Evolutionary conservation across 2,797 vertebrate species (phyloP).

Genomic region (Pelodytes ibericus): DNA sequence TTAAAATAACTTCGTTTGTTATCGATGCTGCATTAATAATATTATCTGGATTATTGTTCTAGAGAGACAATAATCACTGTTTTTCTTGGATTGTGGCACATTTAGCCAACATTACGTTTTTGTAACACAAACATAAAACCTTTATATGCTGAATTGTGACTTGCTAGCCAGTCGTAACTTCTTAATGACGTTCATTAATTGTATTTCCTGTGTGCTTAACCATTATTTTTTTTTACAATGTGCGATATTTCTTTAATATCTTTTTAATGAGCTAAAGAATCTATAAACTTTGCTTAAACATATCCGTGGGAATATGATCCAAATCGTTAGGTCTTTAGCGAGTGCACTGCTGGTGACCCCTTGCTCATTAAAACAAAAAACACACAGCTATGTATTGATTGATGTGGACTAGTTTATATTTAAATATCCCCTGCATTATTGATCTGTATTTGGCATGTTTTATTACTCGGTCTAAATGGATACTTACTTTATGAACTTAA

Average conservation of each 20-base stretch:
- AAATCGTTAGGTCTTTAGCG: neutral
- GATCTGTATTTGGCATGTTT: conserved; percentile 25
- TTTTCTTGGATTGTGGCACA: no score
- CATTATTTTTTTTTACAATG: conserved; percentile 12
- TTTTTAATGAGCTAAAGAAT: conserved; percentile 32
- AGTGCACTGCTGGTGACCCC: neutral
- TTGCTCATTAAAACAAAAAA: conserved; percentile 31
- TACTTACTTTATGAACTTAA: conserved; percentile 37
- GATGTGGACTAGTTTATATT: conserved; percentile 35
- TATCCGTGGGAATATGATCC: conserved; percentile 11
- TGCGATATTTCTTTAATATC: conserved; percentile 19
- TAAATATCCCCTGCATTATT: conserved; percentile 41
- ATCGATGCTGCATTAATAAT: no score
- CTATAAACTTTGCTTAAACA: neutral
- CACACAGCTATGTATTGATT: conserved; percentile 42
- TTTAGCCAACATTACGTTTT: no score
- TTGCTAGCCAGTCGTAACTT: neutral
- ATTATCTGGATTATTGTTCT: no score
- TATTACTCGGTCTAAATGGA: conserved; percentile 39
- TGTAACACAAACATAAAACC: no score
- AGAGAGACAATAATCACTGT: no score
- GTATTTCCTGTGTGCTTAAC: neutral
- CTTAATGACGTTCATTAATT: conserved; percentile 21
- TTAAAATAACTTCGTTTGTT: no score
- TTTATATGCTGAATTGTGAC: neutral